Percentiles rank a stretch among this genome's conserved stretches.
Evolutionary conservation across 2,113 vertebrate species (phyloP).

Genomic region (Sarotherodon lohbergeri): DNA sequence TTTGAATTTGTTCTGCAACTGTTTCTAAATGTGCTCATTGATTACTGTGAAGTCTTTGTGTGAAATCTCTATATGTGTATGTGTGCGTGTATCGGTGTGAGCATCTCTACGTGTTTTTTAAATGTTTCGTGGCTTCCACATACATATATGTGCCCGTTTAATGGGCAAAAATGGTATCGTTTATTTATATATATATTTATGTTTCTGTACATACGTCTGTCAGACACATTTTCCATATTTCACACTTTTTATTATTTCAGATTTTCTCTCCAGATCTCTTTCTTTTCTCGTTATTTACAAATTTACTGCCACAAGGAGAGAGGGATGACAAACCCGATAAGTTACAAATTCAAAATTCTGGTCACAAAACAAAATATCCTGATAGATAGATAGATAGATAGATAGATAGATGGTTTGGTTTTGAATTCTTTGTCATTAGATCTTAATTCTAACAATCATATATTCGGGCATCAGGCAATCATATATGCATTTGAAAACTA

Average conservation of each 20-base stretch:
- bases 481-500: neutral
- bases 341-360: neutral
- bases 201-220: neutral
- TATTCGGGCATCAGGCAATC: neutral
- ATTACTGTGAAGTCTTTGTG: slow-evolving; percentile 3
- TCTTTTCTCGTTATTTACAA: neutral
- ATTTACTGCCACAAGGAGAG: neutral
- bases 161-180: neutral
- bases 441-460: neutral
- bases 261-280: neutral
- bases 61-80: slow-evolving; percentile 19
- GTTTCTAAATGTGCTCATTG: neutral
- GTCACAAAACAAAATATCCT: neutral
- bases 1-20: neutral
- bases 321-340: neutral
- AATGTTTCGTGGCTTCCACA: slow-evolving; percentile 16
- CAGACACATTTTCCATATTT: neutral
- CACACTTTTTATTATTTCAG: neutral
- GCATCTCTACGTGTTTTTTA: slow-evolving; percentile 4
- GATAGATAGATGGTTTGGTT: neutral
- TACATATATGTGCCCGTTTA: slow-evolving; percentile 4
- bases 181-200: neutral
- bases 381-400: neutral
- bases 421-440: neutral
- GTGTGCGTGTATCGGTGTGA: neutral